Percentiles rank a stretch among this genome's conserved stretches.
These are phyloP conservation scores for Puma concolor DNA, from an alignment of 2,113 vertebrate genomes.

Conservation along the genomic window DNA sequence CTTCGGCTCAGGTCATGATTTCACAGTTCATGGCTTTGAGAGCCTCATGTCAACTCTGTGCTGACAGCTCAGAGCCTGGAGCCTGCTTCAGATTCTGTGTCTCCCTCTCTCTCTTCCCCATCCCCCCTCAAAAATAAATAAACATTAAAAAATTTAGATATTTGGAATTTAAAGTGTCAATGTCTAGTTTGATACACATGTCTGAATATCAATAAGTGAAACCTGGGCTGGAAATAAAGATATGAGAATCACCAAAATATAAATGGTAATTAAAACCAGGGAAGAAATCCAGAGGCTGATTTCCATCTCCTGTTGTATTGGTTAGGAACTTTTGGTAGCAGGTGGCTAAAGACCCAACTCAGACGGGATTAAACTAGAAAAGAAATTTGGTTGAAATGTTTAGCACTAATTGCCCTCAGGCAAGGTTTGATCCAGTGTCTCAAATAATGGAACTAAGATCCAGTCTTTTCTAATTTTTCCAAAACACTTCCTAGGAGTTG, in stretches of 20 bases:
- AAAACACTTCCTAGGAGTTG: not conserved
- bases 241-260: not conserved
- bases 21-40: no score
- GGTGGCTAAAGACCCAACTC: not conserved
- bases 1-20: no score
- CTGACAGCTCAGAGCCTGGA: no score
- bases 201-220: not conserved
- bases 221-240: not conserved
- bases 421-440: not conserved
- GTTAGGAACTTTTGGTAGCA: not conserved
- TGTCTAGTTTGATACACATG: not conserved
- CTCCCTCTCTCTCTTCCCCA: no score
- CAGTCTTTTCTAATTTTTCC: constrained; percentile 1
- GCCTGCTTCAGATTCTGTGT: no score
- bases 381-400: not conserved
- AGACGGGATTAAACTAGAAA: constrained; percentile 23
- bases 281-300: not conserved
- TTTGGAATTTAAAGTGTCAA: not conserved
- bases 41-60: no score
- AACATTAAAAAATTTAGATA: not conserved
- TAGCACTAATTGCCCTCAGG: not conserved
- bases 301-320: not conserved
- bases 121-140: no score
- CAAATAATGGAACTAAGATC: not conserved
- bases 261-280: not conserved